These are phyloP conservation scores for Micropoecilia bifurca DNA, from an alignment of 2,797 vertebrate genomes.

Conservation along the genomic window DNA sequence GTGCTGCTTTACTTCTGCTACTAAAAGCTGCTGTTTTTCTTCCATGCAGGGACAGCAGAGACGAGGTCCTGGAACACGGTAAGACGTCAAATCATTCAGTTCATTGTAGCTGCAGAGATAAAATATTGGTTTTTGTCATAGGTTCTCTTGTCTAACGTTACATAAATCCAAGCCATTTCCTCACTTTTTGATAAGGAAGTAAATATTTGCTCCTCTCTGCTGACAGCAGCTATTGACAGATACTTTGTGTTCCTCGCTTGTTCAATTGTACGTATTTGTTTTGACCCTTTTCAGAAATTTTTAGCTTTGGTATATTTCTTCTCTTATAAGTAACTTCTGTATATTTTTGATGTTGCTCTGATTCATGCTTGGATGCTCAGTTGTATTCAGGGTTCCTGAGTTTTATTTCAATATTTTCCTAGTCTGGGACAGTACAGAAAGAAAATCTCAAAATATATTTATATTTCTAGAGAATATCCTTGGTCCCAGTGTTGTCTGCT, in stretches of 20 bases:
- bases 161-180: not conserved
- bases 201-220: not conserved
- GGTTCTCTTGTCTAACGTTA: not conserved
- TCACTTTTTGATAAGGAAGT: not conserved
- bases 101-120: not conserved
- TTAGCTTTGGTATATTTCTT: slow-evolving; percentile 1
- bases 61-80: slow-evolving; percentile 95
- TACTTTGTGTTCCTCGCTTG: not conserved
- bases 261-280: not conserved
- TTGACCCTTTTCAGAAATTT: not conserved
- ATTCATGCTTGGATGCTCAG: not conserved
- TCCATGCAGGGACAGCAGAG: slow-evolving; percentile 86
- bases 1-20: not conserved
- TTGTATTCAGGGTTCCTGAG: not conserved
- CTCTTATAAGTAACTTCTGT: not conserved
- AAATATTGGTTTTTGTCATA: not conserved
- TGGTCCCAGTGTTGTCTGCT: not conserved
- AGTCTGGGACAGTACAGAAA: not conserved
- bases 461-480: too few relatives aligned
- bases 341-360: not conserved
- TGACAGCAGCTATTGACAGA: not conserved
- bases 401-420: not conserved
- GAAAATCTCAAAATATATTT: not conserved
- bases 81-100: slow-evolving; percentile 57
- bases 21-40: slow-evolving; percentile 13